These are phyloP conservation scores for Nomada flava DNA, from an alignment of 2,888 invertebrate species.

Conservation along the genomic window DNA sequence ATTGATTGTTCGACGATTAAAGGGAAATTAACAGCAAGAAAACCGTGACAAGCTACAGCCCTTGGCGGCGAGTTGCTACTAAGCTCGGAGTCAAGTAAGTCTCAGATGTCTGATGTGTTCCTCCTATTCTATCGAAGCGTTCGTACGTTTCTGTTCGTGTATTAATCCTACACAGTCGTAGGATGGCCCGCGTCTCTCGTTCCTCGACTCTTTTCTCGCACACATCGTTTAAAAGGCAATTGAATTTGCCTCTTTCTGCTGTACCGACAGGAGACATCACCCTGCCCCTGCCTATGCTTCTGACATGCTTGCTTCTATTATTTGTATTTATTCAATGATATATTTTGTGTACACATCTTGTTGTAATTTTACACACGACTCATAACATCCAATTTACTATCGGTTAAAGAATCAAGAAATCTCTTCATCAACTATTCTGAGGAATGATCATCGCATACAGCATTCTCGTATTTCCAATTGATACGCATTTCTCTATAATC, in stretches of 20 bases:
- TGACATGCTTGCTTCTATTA: constrained; percentile 77
- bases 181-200: constrained; percentile 65
- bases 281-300: constrained; percentile 77
- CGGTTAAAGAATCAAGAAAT: constrained; percentile 22
- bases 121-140: constrained; percentile 79
- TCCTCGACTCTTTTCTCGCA: constrained; percentile 65
- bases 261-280: constrained; percentile 62
- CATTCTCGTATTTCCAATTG: constrained; percentile 35
- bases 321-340: constrained; percentile 62
- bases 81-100: constrained; percentile 98
- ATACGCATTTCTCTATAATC: constrained; percentile 32
- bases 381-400: constrained; percentile 43
- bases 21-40: constrained; percentile 88
- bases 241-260: constrained; percentile 53
- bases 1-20: constrained; percentile 80
- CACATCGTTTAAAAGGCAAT: constrained; percentile 61
- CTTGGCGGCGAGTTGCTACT: constrained; percentile 97
- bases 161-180: constrained; percentile 69
- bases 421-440: constrained; percentile 32
- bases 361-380: constrained; percentile 39
- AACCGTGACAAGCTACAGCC: constrained; percentile 92
- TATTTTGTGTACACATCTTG: constrained; percentile 51
- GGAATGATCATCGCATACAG: constrained; percentile 34
- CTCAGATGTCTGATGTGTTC: constrained; percentile 82
- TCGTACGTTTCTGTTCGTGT: constrained; percentile 75